Conservation (phyloP, 2,888 invertebrate genomes). For the Morpho achilles region DNA sequence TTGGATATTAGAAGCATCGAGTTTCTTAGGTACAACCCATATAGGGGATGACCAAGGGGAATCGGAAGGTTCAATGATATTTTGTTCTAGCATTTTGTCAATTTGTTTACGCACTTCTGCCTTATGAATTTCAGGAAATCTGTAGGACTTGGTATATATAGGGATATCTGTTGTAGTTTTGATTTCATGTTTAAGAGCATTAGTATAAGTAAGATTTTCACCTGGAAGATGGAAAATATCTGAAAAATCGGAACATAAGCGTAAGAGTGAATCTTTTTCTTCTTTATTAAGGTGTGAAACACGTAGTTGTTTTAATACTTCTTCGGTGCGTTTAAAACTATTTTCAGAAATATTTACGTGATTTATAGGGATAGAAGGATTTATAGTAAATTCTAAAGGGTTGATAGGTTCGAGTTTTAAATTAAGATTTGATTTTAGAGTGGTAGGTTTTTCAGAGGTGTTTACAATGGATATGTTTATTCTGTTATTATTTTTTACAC, state of each 20-base stretch:
- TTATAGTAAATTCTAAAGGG: neutral
- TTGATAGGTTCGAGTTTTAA: conserved; percentile 10
- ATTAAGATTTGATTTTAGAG: conserved; percentile 12
- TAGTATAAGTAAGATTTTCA: conserved; percentile 10
- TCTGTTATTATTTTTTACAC: conserved; percentile 12
- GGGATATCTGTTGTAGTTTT: conserved; percentile 5
- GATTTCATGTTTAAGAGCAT: neutral
- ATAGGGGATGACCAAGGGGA: conserved; percentile 33
- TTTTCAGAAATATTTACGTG: neutral
- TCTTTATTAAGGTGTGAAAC: neutral
- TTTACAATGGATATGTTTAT: conserved; percentile 17
- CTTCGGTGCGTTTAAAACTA: neutral
- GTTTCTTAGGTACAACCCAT: conserved; percentile 31
- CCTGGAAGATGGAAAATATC: conserved; percentile 12
- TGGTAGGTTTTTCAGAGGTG: conserved; percentile 11
- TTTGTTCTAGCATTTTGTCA: conserved; percentile 28
- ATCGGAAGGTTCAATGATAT: conserved; percentile 29
- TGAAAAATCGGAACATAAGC: neutral
- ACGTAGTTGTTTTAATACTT: neutral
- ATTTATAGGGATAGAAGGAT: neutral
- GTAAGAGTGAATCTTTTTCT: neutral
- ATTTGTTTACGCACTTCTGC: conserved; percentile 27
- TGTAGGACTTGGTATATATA: neutral
- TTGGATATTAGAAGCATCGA: conserved; percentile 23
- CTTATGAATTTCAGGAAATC: conserved; percentile 29